Evolutionary conservation across 1,140 invertebrate genomes (phyloP).

Genomic region (Cecropterus lyciades): DNA sequence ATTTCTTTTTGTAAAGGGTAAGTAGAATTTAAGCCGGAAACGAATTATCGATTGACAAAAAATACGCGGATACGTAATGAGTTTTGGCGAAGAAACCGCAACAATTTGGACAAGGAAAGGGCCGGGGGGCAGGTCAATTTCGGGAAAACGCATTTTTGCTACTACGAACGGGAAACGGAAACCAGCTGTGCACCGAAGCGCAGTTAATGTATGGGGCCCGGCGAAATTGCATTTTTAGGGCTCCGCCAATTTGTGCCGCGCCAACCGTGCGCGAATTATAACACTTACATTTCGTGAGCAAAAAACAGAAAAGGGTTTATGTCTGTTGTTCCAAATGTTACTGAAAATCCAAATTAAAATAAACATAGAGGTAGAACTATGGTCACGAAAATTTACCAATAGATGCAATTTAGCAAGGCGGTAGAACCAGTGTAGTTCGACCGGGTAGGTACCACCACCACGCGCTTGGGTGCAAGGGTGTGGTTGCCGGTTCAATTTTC

Average conservation of each 20-base stretch:
- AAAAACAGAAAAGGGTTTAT: slow-evolving; percentile 16
- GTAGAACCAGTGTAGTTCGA: no score
- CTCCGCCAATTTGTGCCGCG: slow-evolving; percentile 63
- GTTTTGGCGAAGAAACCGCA: slow-evolving; percentile 56
- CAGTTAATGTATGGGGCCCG: slow-evolving; percentile 71
- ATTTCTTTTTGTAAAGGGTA: not conserved
- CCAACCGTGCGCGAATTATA: slow-evolving; percentile 41
- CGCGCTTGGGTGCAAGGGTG: no score
- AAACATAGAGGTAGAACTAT: no score
- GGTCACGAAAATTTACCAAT: no score
- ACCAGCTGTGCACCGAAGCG: slow-evolving; percentile 74
- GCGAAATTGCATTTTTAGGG: slow-evolving; percentile 81
- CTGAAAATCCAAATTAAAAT: no score
- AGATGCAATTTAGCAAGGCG: no score
- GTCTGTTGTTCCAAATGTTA: not conserved
- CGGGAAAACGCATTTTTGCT: slow-evolving; percentile 74
- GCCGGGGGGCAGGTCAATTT: slow-evolving; percentile 60
- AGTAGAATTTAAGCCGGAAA: slow-evolving; percentile 20
- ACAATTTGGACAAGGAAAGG: slow-evolving; percentile 64
- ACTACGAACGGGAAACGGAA: slow-evolving; percentile 73
- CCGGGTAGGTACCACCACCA: no score
- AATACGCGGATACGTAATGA: slow-evolving; percentile 32
- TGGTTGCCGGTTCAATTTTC: no score
- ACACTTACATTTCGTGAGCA: slow-evolving; percentile 25
- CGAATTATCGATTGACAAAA: slow-evolving; percentile 27